phyloP scores from a whole-genome alignment of 2,888 invertebrate genomes.

The Spilarctia lutea region DNA sequence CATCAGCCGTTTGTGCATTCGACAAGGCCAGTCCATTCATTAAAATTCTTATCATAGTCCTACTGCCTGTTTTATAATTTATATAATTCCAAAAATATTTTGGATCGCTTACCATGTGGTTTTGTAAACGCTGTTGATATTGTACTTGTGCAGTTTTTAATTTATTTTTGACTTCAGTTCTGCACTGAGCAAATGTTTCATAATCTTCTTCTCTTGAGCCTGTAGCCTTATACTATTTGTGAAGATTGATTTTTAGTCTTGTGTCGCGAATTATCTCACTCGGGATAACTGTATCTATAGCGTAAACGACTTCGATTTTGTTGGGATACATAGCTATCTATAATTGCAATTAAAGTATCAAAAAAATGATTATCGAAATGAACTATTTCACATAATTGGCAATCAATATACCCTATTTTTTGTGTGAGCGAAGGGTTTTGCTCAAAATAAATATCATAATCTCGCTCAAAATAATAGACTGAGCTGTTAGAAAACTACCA shows the following conservation, averaged over 20 bases:
- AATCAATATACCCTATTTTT: too few relatives aligned
- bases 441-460: too few relatives aligned
- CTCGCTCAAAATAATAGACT: too few relatives aligned
- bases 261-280: neutral
- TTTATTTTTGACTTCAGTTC: neutral
- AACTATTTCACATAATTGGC: too few relatives aligned
- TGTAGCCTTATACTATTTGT: constrained; percentile 1
- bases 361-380: too few relatives aligned
- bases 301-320: too few relatives aligned
- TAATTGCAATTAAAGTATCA: too few relatives aligned
- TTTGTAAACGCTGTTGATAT: neutral
- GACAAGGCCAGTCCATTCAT: neutral
- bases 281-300: neutral
- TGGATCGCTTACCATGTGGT: neutral
- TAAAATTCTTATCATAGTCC: neutral
- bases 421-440: too few relatives aligned
- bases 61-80: neutral
- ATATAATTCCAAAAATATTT: neutral
- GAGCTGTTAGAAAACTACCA: too few relatives aligned
- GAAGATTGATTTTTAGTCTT: neutral
- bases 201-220: neutral
- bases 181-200: neutral
- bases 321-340: too few relatives aligned
- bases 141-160: neutral
- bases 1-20: neutral